Evolutionary conservation across 2,888 invertebrate species (phyloP).

Genomic region (Lysandra coridon): DNA sequence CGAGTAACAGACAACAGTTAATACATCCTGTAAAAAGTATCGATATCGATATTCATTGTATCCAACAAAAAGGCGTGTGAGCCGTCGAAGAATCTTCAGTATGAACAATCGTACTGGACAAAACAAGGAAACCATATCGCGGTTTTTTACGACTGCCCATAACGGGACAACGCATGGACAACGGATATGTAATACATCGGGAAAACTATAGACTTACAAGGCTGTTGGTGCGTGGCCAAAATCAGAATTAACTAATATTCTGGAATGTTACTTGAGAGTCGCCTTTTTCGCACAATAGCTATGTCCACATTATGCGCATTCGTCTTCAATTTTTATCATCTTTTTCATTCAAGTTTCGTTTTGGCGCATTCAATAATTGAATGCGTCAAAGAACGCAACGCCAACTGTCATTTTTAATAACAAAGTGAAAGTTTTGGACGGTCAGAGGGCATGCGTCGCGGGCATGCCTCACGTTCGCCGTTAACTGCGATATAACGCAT

Average conservation of each 20-base stretch:
- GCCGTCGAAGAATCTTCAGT: slow-evolving; percentile 18
- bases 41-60: slow-evolving; percentile 2
- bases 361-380: too few species aligned
- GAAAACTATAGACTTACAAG: slow-evolving; percentile 35
- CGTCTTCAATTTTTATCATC: too few species aligned
- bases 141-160: slow-evolving; percentile 23
- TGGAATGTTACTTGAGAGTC: too few species aligned
- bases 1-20: background rate
- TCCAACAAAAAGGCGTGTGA: slow-evolving; percentile 26
- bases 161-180: slow-evolving; percentile 32
- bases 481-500: too few species aligned
- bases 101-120: slow-evolving; percentile 26
- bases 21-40: background rate
- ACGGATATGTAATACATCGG: slow-evolving; percentile 35
- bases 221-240: background rate
- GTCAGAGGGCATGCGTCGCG: too few species aligned
- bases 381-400: too few species aligned
- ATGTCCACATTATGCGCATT: too few species aligned
- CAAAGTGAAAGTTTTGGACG: too few species aligned
- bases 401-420: too few species aligned
- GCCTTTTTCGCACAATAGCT: too few species aligned
- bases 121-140: slow-evolving; percentile 30
- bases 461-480: too few species aligned
- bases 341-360: too few species aligned
- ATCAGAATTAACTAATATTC: background rate